Conservation (phyloP, 1,140 invertebrate species). For the Drosophila sulfurigaster region DNA sequence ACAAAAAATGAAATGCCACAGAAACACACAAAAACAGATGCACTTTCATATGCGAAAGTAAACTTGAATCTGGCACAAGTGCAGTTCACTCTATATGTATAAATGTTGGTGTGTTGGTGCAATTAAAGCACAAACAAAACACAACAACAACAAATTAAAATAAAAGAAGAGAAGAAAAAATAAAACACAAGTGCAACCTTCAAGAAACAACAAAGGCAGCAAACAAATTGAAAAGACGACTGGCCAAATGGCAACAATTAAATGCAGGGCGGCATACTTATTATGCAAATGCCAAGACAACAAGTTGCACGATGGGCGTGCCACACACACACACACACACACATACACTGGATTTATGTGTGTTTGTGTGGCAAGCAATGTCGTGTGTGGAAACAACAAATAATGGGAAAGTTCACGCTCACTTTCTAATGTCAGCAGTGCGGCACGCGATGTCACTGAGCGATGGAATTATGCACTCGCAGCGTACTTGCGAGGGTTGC, state of each 20-base stretch:
- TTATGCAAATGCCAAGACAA: constrained; percentile 56
- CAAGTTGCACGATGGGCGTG: constrained; percentile 30
- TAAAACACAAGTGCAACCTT: constrained; percentile 65
- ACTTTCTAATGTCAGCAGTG: constrained; percentile 62
- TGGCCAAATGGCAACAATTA: constrained; percentile 51
- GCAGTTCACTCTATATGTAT: too few species aligned
- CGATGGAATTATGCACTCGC: not conserved
- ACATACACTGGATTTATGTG: constrained; percentile 13
- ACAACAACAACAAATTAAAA: not conserved
- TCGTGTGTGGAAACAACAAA: constrained; percentile 31
- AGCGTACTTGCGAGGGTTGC: not conserved
- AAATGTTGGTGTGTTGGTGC: too few species aligned
- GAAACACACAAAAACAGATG: constrained; percentile 44
- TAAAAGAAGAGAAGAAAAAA: constrained; percentile 26
- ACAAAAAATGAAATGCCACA: constrained; percentile 3
- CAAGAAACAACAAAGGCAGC: constrained; percentile 35
- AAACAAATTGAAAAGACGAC: constrained; percentile 46
- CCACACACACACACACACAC: constrained; percentile 17
- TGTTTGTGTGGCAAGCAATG: constrained; percentile 31
- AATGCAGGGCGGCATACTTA: constrained; percentile 55
- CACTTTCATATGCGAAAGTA: constrained; percentile 65
- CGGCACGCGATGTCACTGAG: constrained; percentile 56
- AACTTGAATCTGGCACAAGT: not conserved
- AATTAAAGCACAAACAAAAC: too few species aligned
- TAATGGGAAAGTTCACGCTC: constrained; percentile 69